Evolutionary conservation across 2,797 vertebrate species (phyloP).

Genomic region (Dendrocincla tyrannina): DNA sequence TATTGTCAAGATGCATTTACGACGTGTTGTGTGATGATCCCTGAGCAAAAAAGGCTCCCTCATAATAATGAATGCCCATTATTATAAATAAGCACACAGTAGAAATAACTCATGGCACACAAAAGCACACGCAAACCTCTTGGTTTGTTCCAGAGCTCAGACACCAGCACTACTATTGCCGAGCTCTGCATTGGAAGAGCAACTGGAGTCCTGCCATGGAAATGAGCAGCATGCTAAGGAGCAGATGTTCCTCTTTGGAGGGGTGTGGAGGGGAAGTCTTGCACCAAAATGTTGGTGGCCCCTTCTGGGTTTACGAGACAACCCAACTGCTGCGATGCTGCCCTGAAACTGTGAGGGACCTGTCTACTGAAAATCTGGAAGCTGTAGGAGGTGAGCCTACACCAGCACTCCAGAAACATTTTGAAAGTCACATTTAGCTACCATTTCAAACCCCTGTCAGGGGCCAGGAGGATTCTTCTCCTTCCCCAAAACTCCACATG

Average conservation of each 20-base stretch:
- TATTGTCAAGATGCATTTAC: slow-evolving; percentile 77
- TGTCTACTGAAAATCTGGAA: slow-evolving; percentile 9
- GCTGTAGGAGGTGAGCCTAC: not conserved
- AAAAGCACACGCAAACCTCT: slow-evolving; percentile 76
- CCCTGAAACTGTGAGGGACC: not conserved
- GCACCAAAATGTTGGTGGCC: slow-evolving; percentile 50
- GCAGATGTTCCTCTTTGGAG: slow-evolving; percentile 77
- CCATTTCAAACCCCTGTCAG: not conserved
- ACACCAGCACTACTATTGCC: slow-evolving; percentile 77
- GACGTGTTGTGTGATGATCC: slow-evolving; percentile 65
- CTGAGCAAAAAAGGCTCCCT: slow-evolving; percentile 76
- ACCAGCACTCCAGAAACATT: not conserved
- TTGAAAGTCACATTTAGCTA: not conserved
- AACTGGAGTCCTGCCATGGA: slow-evolving; percentile 77
- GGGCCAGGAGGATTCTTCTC: not conserved
- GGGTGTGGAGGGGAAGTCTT: slow-evolving; percentile 46
- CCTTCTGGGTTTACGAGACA: not conserved
- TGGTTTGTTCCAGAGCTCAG: slow-evolving; percentile 76
- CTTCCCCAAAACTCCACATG: not conserved
- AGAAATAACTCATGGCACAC: slow-evolving; percentile 77
- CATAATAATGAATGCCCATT: slow-evolving; percentile 80
- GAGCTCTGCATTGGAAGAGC: slow-evolving; percentile 72
- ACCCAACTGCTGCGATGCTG: slow-evolving; percentile 1
- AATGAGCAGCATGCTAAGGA: slow-evolving; percentile 76
- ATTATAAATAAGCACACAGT: slow-evolving; percentile 79